Conservation (phyloP, 1,140 invertebrate species). For the Harpegnathos saltator region DNA sequence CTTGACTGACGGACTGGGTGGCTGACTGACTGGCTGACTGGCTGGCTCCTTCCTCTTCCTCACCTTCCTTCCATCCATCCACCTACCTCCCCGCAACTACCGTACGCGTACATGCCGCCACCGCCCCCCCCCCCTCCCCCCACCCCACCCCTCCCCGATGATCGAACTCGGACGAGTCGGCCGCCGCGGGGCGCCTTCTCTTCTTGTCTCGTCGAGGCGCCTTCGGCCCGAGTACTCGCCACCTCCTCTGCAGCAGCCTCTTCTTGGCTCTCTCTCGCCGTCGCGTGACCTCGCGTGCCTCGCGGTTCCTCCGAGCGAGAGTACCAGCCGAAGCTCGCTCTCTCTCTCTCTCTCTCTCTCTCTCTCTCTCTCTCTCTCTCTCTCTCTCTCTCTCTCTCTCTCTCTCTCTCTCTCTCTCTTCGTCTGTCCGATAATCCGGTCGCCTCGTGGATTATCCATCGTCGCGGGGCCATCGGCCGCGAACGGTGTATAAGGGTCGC, state of each 20-base stretch:
- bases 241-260: conserved; percentile 54
- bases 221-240: conserved; percentile 59
- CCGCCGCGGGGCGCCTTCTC: conserved; percentile 57
- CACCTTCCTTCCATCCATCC: conserved; percentile 28
- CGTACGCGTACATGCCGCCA: background rate
- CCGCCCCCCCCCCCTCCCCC: background rate
- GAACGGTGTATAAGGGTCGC: too few relatives aligned
- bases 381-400: too few relatives aligned
- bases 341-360: too few relatives aligned
- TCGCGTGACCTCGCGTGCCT: conserved; percentile 64
- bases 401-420: too few relatives aligned
- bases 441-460: background rate
- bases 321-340: conserved; percentile 17
- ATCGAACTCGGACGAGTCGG: conserved; percentile 66
- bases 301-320: conserved; percentile 34
- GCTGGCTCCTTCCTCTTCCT: conserved; percentile 68
- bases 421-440: too few relatives aligned
- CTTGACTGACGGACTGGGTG: conserved; percentile 71
- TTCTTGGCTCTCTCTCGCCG: too few relatives aligned
- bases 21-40: conserved; percentile 72
- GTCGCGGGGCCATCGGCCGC: background rate
- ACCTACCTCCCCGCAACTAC: background rate
- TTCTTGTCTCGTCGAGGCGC: conserved; percentile 61
- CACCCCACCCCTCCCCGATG: conserved; percentile 31
- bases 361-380: too few relatives aligned